phyloP scores from a whole-genome alignment of 2,113 vertebrate genomes.

The Oryzias woworae region DNA sequence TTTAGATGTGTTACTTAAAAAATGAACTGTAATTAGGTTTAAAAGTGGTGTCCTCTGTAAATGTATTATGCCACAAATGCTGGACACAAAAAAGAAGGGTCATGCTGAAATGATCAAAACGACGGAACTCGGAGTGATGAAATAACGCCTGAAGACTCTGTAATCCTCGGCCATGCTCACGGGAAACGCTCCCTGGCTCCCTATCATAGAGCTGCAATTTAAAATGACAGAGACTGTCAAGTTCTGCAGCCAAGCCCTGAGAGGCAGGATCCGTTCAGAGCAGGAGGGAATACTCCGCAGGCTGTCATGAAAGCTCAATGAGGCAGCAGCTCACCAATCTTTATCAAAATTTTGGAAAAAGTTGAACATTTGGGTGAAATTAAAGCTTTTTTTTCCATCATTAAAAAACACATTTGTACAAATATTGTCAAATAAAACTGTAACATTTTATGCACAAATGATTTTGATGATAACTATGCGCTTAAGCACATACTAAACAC shows the following conservation, averaged over 20 bases:
- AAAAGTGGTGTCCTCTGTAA: conserved; percentile 15
- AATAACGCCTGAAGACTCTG: conserved; percentile 59
- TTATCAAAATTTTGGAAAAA: too few relatives aligned
- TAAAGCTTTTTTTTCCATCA: too few relatives aligned
- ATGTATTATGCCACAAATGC: conserved; percentile 29
- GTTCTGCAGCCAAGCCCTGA: conserved; percentile 29
- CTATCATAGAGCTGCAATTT: conserved; percentile 55
- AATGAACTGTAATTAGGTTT: conserved; percentile 15
- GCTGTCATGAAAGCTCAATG: conserved; percentile 30
- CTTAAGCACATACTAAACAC: not conserved
- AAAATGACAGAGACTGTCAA: conserved; percentile 51
- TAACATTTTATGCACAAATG: too few relatives aligned
- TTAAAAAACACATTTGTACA: too few relatives aligned
- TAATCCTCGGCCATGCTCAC: conserved; percentile 39
- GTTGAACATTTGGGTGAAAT: too few relatives aligned
- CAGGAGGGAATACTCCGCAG: conserved; percentile 19
- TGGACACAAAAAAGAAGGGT: conserved; percentile 34
- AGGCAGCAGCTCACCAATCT: conserved; percentile 25
- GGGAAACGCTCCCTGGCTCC: conserved; percentile 39
- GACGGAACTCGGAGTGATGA: conserved; percentile 62
- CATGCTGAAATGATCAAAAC: conserved; percentile 45
- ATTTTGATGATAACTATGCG: too few relatives aligned
- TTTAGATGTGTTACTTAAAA: conserved; percentile 8
- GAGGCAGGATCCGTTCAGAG: conserved; percentile 33
- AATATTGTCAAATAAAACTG: too few relatives aligned